These are phyloP conservation scores for Melinaea marsaeus DNA, from an alignment of 2,888 invertebrate species.

Conservation along the genomic window DNA sequence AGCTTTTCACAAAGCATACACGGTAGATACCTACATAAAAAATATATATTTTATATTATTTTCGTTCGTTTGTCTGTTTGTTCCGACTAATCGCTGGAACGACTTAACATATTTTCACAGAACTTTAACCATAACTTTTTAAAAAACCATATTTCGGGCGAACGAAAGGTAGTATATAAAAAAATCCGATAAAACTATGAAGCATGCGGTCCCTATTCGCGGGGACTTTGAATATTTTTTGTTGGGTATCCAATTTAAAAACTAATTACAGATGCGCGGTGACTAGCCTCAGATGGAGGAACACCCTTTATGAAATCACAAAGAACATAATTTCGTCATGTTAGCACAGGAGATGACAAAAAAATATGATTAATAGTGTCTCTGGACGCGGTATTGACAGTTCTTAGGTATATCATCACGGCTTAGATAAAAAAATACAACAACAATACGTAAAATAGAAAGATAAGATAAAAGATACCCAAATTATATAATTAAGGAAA, in stretches of 20 bases:
- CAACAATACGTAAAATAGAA: not conserved
- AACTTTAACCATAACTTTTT: too few relatives aligned
- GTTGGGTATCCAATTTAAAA: constrained; percentile 71
- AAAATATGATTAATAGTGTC: constrained; percentile 71
- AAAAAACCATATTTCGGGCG: too few relatives aligned
- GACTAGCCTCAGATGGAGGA: constrained; percentile 67
- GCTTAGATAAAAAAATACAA: constrained; percentile 17
- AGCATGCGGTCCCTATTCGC: constrained; percentile 38
- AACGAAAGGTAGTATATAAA: not conserved
- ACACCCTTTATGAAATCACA: constrained; percentile 60
- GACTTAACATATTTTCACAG: too few relatives aligned
- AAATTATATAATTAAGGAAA: not conserved
- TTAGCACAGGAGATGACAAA: constrained; percentile 70
- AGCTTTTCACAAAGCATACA: too few relatives aligned
- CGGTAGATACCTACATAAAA: too few relatives aligned
- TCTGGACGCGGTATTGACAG: constrained; percentile 52
- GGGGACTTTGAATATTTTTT: constrained; percentile 67
- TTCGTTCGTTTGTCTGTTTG: too few relatives aligned
- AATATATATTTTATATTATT: too few relatives aligned
- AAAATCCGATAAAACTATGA: not conserved
- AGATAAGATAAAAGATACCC: not conserved
- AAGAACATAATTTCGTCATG: constrained; percentile 72
- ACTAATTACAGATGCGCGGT: constrained; percentile 69
- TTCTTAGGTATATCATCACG: constrained; percentile 32
- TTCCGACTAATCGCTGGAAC: too few relatives aligned